Percentiles rank a stretch among this genome's conserved stretches.
Conservation (phyloP, 2,797 vertebrate species). For the Cyclura pinguis region DNA sequence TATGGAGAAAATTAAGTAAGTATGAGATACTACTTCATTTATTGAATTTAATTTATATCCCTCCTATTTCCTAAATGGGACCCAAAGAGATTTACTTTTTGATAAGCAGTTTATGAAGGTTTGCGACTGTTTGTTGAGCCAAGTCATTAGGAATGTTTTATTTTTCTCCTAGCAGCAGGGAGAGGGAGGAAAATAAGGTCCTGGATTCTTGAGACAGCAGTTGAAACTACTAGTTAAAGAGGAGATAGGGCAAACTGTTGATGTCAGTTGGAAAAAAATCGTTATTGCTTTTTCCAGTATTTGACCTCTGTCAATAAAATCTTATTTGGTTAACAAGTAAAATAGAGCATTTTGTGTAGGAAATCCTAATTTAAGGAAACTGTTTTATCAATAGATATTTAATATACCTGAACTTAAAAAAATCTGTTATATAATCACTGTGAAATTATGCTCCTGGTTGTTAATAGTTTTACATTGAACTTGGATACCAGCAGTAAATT, state of each 20-base stretch:
- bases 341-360: background rate
- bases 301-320: background rate
- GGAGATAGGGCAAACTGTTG: background rate
- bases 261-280: background rate
- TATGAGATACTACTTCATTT: background rate
- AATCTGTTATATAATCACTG: background rate
- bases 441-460: background rate
- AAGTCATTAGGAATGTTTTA: background rate
- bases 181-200: background rate
- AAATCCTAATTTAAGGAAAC: background rate
- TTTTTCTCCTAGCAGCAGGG: background rate
- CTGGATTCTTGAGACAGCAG: background rate
- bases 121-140: background rate
- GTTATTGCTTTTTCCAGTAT: background rate
- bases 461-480: background rate
- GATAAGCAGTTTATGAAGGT: background rate
- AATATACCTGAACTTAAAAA: background rate
- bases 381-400: background rate
- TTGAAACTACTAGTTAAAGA: background rate
- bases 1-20: conserved; percentile 96
- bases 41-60: background rate
- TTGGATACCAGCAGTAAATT: background rate
- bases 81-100: background rate
- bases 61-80: background rate
- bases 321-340: background rate